phyloP scores from a whole-genome alignment of 2,888 invertebrate genomes.

The Gastrophysa polygoni region DNA sequence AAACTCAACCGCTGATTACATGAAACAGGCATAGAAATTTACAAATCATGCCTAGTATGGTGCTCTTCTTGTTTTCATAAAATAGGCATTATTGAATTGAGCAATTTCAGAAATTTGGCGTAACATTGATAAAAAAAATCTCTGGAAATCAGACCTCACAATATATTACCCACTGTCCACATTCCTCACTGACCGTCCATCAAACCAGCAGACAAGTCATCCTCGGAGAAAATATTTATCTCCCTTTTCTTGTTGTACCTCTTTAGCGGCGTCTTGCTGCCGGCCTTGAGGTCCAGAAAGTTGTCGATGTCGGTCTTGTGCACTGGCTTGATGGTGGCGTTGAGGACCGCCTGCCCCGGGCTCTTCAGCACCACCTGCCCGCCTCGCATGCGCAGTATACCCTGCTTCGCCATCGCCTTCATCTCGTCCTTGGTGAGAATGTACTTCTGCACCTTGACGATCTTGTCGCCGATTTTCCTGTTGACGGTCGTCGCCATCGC shows the following conservation, averaged over 20 bases:
- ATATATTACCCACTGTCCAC: background rate
- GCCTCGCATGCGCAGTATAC: conserved; percentile 41
- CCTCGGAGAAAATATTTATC: background rate
- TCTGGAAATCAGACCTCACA: too few relatives aligned
- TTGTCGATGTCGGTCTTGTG: conserved; percentile 41
- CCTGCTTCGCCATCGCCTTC: conserved; percentile 69
- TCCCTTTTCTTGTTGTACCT: conserved; percentile 26
- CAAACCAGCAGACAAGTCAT: background rate
- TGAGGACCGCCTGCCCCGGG: conserved; percentile 39
- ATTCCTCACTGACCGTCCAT: background rate
- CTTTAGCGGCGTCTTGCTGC: conserved; percentile 31
- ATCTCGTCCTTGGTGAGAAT: conserved; percentile 72
- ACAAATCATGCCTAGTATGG: too few relatives aligned
- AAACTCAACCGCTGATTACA: too few relatives aligned
- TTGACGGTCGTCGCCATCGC: background rate
- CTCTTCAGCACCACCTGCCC: conserved; percentile 41
- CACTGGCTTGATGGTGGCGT: conserved; percentile 40
- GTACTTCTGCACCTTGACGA: conserved; percentile 70
- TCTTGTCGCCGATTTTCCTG: conserved; percentile 66
- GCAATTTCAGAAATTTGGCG: too few relatives aligned
- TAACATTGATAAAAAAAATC: too few relatives aligned
- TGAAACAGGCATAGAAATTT: too few relatives aligned
- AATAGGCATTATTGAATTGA: too few relatives aligned
- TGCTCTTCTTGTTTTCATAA: too few relatives aligned
- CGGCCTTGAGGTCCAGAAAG: conserved; percentile 31